Percentiles rank a stretch among this genome's conserved stretches.
phyloP scores from a whole-genome alignment of 2,888 invertebrate genomes.

The Macrophya alboannulata region DNA sequence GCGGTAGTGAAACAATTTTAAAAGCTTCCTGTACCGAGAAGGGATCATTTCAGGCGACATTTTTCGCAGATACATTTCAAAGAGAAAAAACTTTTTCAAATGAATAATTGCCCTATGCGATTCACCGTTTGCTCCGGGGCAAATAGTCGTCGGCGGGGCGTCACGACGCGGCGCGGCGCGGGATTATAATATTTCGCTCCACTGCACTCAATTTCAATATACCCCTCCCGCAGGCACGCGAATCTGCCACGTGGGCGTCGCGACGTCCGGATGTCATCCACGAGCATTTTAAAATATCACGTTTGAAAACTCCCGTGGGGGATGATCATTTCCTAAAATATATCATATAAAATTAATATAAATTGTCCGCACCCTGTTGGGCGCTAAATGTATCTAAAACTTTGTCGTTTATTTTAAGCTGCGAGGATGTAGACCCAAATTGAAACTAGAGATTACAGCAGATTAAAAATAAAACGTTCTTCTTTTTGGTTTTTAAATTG shows the following conservation, averaged over 20 bases:
- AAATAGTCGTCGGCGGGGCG: conserved; percentile 37
- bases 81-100: conserved; percentile 17
- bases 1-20: not conserved
- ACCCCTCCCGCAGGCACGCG: conserved; percentile 56
- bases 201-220: conserved; percentile 77
- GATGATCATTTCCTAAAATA: not conserved
- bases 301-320: not conserved
- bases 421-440: not conserved
- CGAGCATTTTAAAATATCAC: not conserved
- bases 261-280: conserved; percentile 37
- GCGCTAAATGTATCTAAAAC: not conserved
- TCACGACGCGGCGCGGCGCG: conserved; percentile 50
- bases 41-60: not conserved
- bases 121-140: conserved; percentile 30
- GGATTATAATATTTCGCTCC: conserved; percentile 78
- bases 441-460: not conserved
- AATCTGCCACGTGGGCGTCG: conserved; percentile 43
- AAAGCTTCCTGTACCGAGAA: not conserved
- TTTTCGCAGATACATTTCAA: conserved; percentile 11
- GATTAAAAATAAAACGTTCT: too few relatives aligned
- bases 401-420: not conserved
- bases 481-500: too few relatives aligned
- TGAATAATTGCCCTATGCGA: conserved; percentile 45
- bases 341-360: not conserved
- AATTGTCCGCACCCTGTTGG: not conserved